These are phyloP conservation scores for Acanthis flammea DNA, from an alignment of 2,797 vertebrate species.

Conservation along the genomic window DNA sequence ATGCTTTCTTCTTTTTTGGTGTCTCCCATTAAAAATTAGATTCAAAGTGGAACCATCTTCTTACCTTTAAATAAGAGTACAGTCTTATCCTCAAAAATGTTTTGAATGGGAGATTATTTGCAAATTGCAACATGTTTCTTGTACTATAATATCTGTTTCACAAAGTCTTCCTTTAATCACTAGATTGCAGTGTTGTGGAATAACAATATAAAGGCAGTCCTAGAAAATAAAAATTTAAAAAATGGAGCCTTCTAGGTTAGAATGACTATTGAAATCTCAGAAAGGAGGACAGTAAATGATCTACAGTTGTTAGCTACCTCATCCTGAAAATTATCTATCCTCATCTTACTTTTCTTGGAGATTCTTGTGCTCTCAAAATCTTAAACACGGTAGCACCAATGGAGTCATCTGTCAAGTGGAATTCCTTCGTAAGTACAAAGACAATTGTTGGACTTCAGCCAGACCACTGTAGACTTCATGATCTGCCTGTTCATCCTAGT, in stretches of 20 bases:
- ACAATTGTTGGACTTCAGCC: background rate
- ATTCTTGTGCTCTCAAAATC: rapidly evolving
- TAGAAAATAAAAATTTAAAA: background rate
- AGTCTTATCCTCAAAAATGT: background rate
- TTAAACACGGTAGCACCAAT: background rate
- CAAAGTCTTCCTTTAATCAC: background rate
- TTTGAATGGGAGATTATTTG: background rate
- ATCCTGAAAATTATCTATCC: background rate
- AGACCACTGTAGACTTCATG: background rate
- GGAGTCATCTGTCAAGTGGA: background rate
- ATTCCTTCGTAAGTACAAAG: background rate
- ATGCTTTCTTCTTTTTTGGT: background rate
- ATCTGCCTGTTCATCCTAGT: background rate
- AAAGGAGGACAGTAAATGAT: background rate
- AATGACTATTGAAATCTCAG: background rate
- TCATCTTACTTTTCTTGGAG: background rate
- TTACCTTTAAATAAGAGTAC: background rate
- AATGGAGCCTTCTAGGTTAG: background rate
- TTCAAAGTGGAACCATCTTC: background rate
- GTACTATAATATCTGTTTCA: background rate
- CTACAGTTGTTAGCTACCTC: background rate
- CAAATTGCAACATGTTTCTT: background rate
- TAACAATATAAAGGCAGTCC: background rate
- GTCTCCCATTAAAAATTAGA: background rate
- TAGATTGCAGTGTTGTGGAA: background rate